Conservation (phyloP, 2,113 vertebrate species). For the Hyla sarda region DNA sequence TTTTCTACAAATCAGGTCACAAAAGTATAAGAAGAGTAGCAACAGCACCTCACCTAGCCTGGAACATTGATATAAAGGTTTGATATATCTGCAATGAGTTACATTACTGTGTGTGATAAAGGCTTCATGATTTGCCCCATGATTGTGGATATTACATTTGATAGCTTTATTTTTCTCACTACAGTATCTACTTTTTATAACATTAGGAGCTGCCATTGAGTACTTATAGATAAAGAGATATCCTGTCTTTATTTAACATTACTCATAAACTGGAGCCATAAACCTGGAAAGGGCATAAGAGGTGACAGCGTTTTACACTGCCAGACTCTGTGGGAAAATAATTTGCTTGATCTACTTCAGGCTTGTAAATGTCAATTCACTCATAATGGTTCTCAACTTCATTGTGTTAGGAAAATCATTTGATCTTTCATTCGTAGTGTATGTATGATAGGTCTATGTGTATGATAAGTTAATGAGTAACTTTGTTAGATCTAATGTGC, state of each 20-base stretch:
- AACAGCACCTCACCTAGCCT: too few relatives aligned
- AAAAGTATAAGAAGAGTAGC: too few relatives aligned
- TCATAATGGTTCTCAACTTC: background rate
- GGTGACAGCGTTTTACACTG: background rate
- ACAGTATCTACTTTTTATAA: too few relatives aligned
- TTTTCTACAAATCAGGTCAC: too few relatives aligned
- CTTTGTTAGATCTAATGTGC: background rate
- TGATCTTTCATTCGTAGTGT: background rate
- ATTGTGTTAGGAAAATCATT: background rate
- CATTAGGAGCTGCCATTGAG: background rate
- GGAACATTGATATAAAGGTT: too few relatives aligned
- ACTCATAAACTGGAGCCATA: background rate
- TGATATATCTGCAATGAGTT: too few relatives aligned
- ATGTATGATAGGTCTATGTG: background rate
- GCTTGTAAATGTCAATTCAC: constrained; percentile 26
- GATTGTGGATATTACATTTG: too few relatives aligned
- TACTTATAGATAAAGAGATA: background rate
- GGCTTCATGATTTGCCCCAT: too few relatives aligned
- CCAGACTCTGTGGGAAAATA: constrained; percentile 1
- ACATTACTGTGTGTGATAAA: too few relatives aligned
- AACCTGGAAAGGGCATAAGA: constrained; percentile 9
- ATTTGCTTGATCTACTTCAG: background rate
- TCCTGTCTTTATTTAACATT: background rate
- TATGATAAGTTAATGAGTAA: background rate
- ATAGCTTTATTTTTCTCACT: too few relatives aligned